Conservation (phyloP, 2,888 invertebrate genomes). For the Cryptocephalus primarius region DNA sequence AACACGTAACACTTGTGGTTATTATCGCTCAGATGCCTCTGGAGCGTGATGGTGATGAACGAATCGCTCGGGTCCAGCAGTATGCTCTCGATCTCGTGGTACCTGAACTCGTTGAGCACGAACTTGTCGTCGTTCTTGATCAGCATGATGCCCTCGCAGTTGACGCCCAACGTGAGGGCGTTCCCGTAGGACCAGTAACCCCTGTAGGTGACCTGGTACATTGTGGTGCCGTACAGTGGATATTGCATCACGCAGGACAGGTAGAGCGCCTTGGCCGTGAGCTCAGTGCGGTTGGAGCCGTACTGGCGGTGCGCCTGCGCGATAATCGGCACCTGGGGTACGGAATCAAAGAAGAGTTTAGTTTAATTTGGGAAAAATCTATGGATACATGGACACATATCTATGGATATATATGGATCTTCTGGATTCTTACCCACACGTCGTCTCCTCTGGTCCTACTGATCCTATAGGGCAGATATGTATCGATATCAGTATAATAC, state of each 20-base stretch:
- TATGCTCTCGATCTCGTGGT: constrained; percentile 59
- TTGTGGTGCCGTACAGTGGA: constrained; percentile 53
- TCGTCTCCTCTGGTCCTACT: constrained; percentile 67
- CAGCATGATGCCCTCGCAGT: constrained; percentile 81
- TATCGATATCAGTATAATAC: constrained; percentile 84
- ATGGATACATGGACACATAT: too few species aligned
- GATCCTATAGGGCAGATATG: constrained; percentile 77
- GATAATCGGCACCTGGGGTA: constrained; percentile 63
- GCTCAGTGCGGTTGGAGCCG: constrained; percentile 81
- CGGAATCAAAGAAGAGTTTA: constrained; percentile 24
- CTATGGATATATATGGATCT: too few species aligned
- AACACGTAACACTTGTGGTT: constrained; percentile 83
- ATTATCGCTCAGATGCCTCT: constrained; percentile 55
- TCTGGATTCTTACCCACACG: constrained; percentile 66
- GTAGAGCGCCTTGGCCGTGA: constrained; percentile 88
- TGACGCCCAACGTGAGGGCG: constrained; percentile 69
- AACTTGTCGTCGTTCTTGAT: constrained; percentile 88
- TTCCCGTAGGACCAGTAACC: constrained; percentile 88
- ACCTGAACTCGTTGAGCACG: constrained; percentile 70
- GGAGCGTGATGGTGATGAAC: constrained; percentile 80
- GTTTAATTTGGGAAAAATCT: too few species aligned
- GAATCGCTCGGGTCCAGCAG: constrained; percentile 86
- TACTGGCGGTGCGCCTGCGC: constrained; percentile 84
- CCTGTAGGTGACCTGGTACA: constrained; percentile 72
- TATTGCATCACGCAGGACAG: constrained; percentile 95